Conservation (phyloP, 2,797 vertebrate genomes). For the Arctocebus calabarensis region DNA sequence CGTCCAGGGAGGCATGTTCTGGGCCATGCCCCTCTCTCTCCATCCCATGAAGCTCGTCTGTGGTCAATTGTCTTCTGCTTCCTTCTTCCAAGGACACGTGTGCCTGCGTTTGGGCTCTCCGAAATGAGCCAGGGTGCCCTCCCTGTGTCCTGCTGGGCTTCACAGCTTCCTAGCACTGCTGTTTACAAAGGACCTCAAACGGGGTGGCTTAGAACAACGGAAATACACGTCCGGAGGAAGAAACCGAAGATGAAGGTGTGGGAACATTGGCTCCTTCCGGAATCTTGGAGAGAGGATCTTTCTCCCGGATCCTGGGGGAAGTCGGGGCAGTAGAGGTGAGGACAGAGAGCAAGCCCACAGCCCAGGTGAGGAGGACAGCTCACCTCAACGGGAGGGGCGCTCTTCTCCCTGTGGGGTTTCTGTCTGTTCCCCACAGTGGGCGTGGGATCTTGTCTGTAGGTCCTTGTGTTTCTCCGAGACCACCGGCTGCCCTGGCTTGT, state of each 20-base stretch:
- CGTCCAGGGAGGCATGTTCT: accelerated
- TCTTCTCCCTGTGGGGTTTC: neutral
- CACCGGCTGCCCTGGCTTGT: neutral
- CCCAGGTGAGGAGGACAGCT: neutral
- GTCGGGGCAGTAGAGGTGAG: neutral
- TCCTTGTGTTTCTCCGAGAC: neutral
- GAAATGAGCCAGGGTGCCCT: too few species aligned
- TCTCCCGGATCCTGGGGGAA: neutral
- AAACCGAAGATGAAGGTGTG: neutral
- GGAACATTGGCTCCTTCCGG: too few species aligned
- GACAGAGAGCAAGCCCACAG: neutral
- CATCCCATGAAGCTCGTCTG: neutral
- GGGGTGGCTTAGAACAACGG: neutral
- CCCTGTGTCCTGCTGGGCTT: neutral
- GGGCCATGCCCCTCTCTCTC: neutral
- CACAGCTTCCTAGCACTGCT: neutral
- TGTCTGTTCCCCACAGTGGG: too few species aligned
- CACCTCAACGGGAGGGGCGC: too few species aligned
- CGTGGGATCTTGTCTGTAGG: accelerated
- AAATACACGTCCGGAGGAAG: neutral
- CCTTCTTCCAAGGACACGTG: neutral
- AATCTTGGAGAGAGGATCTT: too few species aligned
- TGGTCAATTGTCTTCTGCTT: neutral
- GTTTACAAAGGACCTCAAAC: too few species aligned
- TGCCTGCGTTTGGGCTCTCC: neutral